Base-by-base conservation (phyloP, 2,797 vertebrate species). In the Denticeps clupeoides region DNA sequence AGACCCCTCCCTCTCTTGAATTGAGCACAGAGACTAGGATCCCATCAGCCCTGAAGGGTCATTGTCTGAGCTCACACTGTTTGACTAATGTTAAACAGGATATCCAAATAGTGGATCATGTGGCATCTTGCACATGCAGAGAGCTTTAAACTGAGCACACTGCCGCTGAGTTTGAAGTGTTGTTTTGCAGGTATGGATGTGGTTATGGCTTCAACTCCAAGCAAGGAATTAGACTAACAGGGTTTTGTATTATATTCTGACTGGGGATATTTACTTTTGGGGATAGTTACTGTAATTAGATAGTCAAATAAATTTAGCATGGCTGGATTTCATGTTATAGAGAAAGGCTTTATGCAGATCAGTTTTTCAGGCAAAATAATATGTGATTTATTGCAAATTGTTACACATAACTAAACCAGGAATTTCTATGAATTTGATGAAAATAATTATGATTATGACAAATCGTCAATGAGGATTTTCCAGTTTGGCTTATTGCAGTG, bases 121-220 rank as follows among this genome's bases (percentile, higher is more conserved):
- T 59, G 43, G 41, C 49, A 37, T 8, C 28, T 18, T 31, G 41
- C 41, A 51, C 40, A 29, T 33, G 33, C 23, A 11, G 7, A 41
- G 25, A 51, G 23, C n/a, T 60, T 45, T 47, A 46, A 29, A 40
- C 16, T 7, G 24, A 44, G 4, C 48, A 19, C 24, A 41, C 53
- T 45, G 18, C 7, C 26, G 46, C 44, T 47, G 22, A 24, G 26
- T 56, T 42, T 18, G 10, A 41, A 50, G 37, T 47, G 24, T 31
- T 3, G 18, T 15, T 47, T 32, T 32, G 45, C 37, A 50, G 29
- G 33, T 38, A 49, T 58, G 62, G 60, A 43, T 62, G 49, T 42
- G 51, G 66, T 69, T 56, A 58, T 48, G 26, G 23, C 53, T 15
- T 49, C 19, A 40, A 38, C 23, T 18, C 33, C 24, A 33, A 23